phyloP scores from a whole-genome alignment of 2,113 vertebrate genomes.

The Nesoenas mayeri region DNA sequence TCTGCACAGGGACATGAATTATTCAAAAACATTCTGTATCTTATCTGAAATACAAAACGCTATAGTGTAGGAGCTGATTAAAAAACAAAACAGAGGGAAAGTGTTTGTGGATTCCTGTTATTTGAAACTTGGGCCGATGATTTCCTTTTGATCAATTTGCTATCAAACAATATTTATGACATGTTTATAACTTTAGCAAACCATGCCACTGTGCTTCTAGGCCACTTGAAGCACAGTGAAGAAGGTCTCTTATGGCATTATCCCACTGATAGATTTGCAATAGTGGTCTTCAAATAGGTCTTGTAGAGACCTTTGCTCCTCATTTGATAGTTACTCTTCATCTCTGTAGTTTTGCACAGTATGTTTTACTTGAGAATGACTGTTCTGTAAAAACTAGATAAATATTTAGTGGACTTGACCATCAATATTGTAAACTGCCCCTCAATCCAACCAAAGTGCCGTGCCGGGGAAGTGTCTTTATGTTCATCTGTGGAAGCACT shows the following conservation, averaged over 20 bases:
- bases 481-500: background rate
- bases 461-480: background rate
- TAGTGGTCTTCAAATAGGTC: background rate
- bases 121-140: background rate
- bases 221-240: background rate
- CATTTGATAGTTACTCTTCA: background rate
- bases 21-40: background rate
- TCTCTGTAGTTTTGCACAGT: background rate
- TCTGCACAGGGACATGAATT: background rate
- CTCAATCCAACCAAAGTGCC: fast-evolving
- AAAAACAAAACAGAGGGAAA: background rate
- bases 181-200: background rate
- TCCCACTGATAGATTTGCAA: background rate
- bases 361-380: background rate
- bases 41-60: background rate
- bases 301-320: background rate
- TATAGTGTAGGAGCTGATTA: background rate
- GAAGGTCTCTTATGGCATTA: background rate
- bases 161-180: background rate
- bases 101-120: background rate
- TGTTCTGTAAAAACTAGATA: background rate
- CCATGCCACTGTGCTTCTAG: background rate
- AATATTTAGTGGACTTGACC: background rate
- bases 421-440: background rate
- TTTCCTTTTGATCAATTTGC: background rate